Evolutionary conservation across 2,888 invertebrate species (phyloP), one percentile per base, ranked within the genome.

Genomic region (Chaetogeoica ovagalla): DNA sequence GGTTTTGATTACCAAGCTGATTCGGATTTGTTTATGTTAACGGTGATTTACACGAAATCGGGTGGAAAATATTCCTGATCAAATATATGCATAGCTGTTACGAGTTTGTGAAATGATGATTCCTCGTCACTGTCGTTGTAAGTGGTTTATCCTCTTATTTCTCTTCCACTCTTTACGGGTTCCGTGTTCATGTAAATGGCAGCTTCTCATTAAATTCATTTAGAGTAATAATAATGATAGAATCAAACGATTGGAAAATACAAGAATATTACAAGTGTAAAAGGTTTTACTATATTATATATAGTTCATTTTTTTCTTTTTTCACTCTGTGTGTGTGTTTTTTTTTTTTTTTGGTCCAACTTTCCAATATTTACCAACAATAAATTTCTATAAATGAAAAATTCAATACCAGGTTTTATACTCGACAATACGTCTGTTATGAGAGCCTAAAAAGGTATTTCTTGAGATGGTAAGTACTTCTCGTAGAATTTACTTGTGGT

Each of bases 1-100:
- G 37, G 69, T 77, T 77, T 77, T 62, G 69, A 69, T 77, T 62
- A 52, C 60, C 69, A 55, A 77, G 48, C 60, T n/a, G 30, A 76
- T 76, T 43, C 68, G 57, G 43, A 69, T 77, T 74, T 63, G 63
- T 74, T 48, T 62, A 62, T 30, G 60, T 69, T 69, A 60, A 68
- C 68, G 48, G 60, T 69, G 69, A 77, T 77, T 62, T 77, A 69
- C 62, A 23, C 69, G 17, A 55, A 37, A 59, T 65, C 57, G 9
- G 15, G 23, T 57, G 17, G 62, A 66, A 74, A 65, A 59, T 59
- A 59, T 59, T 59, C 43, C 30, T 66, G 66, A 68, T 75, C 66
- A 75, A 68, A 75, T 68, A 4, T 30, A 75, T 66, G 30, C 57
- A 75, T 43, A 19, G 21, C 39, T 9, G 59, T 68, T 43, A 4